A percentile compares a stretch with the other conserved stretches of the same genome.
These are phyloP conservation scores for Perca schrenkii DNA, from an alignment of 2,113 vertebrate species.

Conservation along the genomic window DNA sequence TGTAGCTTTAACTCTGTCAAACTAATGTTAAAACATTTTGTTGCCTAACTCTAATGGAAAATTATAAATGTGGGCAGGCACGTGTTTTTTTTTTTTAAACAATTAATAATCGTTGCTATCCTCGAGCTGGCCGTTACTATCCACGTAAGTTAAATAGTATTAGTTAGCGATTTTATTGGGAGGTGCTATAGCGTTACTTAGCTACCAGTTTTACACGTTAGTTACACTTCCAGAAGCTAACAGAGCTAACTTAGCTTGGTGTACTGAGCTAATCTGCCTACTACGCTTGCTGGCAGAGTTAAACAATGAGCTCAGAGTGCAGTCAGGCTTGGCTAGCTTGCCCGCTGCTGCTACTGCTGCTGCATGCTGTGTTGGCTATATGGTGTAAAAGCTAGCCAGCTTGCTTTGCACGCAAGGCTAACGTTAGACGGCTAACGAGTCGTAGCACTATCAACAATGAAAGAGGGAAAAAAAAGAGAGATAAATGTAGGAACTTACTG, in stretches of 20 bases:
- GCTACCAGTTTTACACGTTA: not conserved
- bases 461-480: not conserved
- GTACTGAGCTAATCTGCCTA: conserved; percentile 55
- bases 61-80: not conserved
- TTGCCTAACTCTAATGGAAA: not conserved
- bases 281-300: conserved; percentile 60
- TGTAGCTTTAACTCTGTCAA: conserved; percentile 11
- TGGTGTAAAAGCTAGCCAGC: conserved; percentile 53
- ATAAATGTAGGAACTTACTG: conserved; percentile 70
- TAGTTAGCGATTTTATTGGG: not conserved
- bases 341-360: conserved; percentile 52
- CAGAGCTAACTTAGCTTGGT: conserved; percentile 43
- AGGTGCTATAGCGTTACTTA: not conserved
- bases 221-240: conserved; percentile 39
- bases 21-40: not conserved
- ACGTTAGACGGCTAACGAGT: conserved; percentile 62
- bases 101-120: not conserved
- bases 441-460: conserved; percentile 65
- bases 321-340: conserved; percentile 62
- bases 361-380: conserved; percentile 63
- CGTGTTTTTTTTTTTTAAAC: not conserved
- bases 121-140: not conserved
- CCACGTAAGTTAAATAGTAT: not conserved
- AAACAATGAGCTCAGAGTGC: conserved; percentile 79
- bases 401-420: conserved; percentile 63